phyloP scores from a whole-genome alignment of 2,888 invertebrate genomes.

The Eugnorisma glareosa region DNA sequence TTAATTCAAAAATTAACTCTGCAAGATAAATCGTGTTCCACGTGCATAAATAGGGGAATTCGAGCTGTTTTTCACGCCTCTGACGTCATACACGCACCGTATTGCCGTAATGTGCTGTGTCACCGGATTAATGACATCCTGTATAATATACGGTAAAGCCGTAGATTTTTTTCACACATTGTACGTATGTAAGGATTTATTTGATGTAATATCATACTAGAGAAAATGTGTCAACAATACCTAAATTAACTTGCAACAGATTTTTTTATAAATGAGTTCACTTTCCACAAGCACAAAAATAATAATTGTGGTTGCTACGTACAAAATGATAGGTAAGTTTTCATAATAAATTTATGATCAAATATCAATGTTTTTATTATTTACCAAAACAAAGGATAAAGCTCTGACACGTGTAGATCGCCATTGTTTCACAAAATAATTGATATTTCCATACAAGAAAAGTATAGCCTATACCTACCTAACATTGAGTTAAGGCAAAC shows the following conservation, averaged over 20 bases:
- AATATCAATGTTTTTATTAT: neutral
- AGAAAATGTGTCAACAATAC: neutral
- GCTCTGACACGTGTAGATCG: neutral
- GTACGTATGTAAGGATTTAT: constrained; percentile 22
- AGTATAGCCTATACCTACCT: neutral
- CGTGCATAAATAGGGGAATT: constrained; percentile 59
- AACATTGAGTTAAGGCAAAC: neutral
- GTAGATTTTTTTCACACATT: constrained; percentile 43
- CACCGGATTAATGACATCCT: constrained; percentile 63
- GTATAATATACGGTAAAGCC: constrained; percentile 35
- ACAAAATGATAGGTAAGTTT: neutral
- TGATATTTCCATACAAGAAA: neutral
- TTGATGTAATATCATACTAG: neutral
- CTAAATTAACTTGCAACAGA: neutral
- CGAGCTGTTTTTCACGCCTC: constrained; percentile 59
- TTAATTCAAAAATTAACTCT: constrained; percentile 60
- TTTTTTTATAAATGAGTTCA: neutral
- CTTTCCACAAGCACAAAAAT: neutral
- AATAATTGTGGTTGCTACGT: neutral
- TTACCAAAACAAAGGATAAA: neutral
- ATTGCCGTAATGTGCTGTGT: constrained; percentile 66
- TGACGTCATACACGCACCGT: constrained; percentile 63
- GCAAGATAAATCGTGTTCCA: constrained; percentile 62
- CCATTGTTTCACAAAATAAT: neutral
- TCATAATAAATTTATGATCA: neutral